A percentile compares a stretch with the other conserved stretches of the same genome.
These are phyloP conservation scores for Rhagologus leucostigma DNA, from an alignment of 2,113 vertebrate genomes.

Conservation along the genomic window DNA sequence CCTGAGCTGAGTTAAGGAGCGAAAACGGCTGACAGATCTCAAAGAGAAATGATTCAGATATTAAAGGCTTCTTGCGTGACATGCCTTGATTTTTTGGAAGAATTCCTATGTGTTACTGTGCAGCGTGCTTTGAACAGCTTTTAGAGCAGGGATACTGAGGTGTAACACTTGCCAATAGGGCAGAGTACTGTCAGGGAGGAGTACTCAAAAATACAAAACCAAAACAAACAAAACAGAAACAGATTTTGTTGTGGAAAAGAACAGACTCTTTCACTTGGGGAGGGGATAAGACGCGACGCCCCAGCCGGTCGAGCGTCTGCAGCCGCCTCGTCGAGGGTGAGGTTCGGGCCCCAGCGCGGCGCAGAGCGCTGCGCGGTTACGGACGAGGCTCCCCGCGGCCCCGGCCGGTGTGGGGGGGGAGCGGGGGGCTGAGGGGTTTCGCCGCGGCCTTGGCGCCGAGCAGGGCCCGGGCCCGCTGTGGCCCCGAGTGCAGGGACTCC, in stretches of 20 bases:
- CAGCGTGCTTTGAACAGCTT: background rate
- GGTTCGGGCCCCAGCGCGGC: too few species aligned
- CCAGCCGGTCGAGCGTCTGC: accelerated
- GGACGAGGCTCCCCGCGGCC: too few species aligned
- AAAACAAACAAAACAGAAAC: background rate
- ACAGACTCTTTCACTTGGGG: background rate
- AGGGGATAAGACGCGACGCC: background rate
- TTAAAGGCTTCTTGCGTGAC: background rate
- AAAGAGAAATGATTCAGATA: background rate
- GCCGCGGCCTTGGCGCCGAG: accelerated
- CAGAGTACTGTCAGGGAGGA: accelerated
- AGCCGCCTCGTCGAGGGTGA: accelerated
- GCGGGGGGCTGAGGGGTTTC: background rate
- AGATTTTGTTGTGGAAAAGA: accelerated
- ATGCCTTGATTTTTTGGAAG: background rate
- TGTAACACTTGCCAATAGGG: accelerated
- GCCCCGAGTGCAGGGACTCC: accelerated
- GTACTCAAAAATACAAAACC: too few species aligned
- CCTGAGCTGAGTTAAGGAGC: background rate
- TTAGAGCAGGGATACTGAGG: accelerated
- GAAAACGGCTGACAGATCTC: background rate
- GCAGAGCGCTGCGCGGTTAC: background rate
- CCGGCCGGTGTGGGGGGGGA: accelerated
- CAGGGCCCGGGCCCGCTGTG: accelerated
- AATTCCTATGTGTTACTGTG: accelerated